Base-by-base conservation (phyloP, 2,888 invertebrate species). In the Dichetophora obliterata region DNA sequence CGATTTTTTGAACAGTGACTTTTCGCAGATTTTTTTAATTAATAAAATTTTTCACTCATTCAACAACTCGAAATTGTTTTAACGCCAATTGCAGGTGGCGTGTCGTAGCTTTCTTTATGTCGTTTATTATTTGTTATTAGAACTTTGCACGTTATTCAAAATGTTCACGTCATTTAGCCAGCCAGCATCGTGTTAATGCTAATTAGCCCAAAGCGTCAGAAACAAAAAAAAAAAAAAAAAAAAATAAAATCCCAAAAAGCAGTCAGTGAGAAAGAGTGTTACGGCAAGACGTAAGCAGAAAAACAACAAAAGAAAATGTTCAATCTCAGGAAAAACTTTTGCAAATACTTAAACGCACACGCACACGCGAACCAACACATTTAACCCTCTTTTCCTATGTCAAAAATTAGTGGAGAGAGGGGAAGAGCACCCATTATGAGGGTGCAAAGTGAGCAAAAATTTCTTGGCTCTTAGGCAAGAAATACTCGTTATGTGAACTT, bases 101-200 rank as follows among this genome's bases (percentile, higher is more conserved):
- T 74, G 73, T 16, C 9, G 11, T 34, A 68, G 72, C 34, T 73
- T 50, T 65, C 71, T 34, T 22, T 74, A 50, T 61, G 24, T 71
- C 76, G 66, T 66, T 34, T 24, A 34, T 75, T 72, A 70, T 76
- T 79, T 77, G 73, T 77, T 76, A 68, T 77, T 57, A 52, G 80
- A 81, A 82, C 81, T 81, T 81, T 77, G 80, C 75, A 80, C 82
- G 81, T 82, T 81, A 81, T 81, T 82, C 81, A 82, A 82, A 82
- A 79, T 11, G 78, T 80, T 78, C 80, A 81, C 80, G 81, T 81
- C 81, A 81, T 80, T 82, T 82, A 78, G 79, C 78, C 80, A 69
- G 65, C 72, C 80, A 69, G 65, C 72, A 48, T 48, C 61, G 48
- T 70, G 63, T 68, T 59, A 48, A 68, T 37, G 76, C 76, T 72